Conservation (phyloP, 2,888 invertebrate species). For the Mythimna albipuncta region DNA sequence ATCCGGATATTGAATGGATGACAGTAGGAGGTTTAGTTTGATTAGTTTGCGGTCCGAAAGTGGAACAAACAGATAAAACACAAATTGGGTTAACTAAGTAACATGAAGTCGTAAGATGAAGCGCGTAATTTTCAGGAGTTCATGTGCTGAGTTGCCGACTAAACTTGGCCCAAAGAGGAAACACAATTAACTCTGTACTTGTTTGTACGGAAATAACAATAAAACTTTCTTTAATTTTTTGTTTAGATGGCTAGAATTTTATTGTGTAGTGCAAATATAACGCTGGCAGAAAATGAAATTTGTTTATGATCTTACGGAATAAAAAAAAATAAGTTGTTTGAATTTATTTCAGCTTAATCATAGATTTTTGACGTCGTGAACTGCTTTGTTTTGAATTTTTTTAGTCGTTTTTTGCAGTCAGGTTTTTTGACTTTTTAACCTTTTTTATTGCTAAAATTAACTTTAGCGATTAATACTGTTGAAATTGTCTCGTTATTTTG, state of each 20-base stretch:
- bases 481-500: too few species aligned
- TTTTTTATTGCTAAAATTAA: too few species aligned
- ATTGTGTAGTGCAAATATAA: conserved; percentile 13
- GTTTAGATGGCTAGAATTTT: conserved; percentile 15
- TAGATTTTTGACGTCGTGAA: too few species aligned
- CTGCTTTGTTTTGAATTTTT: too few species aligned
- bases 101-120: conserved; percentile 31
- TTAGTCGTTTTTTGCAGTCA: rapidly evolving
- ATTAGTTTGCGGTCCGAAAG: conserved; percentile 50
- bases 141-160: conserved; percentile 35
- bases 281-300: conserved; percentile 10
- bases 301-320: background rate
- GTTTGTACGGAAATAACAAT: conserved; percentile 45
- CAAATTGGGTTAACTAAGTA: conserved; percentile 52
- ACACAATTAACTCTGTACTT: conserved; percentile 50
- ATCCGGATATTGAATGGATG: conserved; percentile 41
- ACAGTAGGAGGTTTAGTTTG: conserved; percentile 46
- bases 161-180: conserved; percentile 37
- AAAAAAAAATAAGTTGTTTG: too few species aligned
- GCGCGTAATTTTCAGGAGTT: conserved; percentile 29
- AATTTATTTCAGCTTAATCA: too few species aligned
- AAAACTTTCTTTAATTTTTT: conserved; percentile 48
- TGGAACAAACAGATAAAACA: conserved; percentile 54
- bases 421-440: too few species aligned
- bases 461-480: too few species aligned